Conservation (phyloP, 37 sponge, comb jelly and placozoan genomes). For the Spongia lamella region DNA sequence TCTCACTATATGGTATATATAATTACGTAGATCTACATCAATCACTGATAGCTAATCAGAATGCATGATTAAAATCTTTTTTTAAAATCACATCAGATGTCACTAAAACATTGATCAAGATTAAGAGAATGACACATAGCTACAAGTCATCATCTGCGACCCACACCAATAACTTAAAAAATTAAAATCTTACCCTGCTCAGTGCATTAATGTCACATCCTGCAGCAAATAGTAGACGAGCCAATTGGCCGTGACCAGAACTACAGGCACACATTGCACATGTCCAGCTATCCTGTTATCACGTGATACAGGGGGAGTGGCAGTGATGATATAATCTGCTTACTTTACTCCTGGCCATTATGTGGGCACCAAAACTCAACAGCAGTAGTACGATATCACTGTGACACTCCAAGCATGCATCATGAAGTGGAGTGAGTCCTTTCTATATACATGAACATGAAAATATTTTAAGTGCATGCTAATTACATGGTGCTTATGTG, state of each 20-base stretch:
- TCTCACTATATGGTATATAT: too few species aligned
- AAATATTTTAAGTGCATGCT: too few species aligned
- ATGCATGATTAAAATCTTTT: too few species aligned
- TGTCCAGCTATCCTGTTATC: slow-evolving; percentile 58
- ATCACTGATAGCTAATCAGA: too few species aligned
- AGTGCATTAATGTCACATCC: slow-evolving; percentile 46
- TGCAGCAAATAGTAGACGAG: slow-evolving; percentile 41
- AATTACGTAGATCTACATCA: too few species aligned
- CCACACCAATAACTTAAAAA: too few species aligned
- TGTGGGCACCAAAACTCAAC: slow-evolving; percentile 45
- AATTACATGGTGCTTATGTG: too few species aligned
- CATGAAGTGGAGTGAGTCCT: slow-evolving; percentile 72
- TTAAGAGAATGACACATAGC: too few species aligned
- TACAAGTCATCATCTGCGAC: too few species aligned
- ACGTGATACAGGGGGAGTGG: background rate
- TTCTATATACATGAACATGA: slow-evolving; percentile 33
- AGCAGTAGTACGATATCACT: slow-evolving; percentile 37
- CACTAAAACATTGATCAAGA: too few species aligned
- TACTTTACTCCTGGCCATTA: slow-evolving; percentile 33
- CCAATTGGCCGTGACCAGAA: slow-evolving; percentile 47
- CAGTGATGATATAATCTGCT: too few species aligned
- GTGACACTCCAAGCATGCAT: slow-evolving; percentile 62
- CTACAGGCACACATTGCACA: slow-evolving; percentile 66
- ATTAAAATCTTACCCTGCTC: slow-evolving; percentile 41
- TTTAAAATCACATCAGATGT: too few species aligned